Evolutionary conservation across 1,140 invertebrate genomes (phyloP), one percentile per base, ranked within the genome.

Genomic region (Drosophila triauraria): DNA sequence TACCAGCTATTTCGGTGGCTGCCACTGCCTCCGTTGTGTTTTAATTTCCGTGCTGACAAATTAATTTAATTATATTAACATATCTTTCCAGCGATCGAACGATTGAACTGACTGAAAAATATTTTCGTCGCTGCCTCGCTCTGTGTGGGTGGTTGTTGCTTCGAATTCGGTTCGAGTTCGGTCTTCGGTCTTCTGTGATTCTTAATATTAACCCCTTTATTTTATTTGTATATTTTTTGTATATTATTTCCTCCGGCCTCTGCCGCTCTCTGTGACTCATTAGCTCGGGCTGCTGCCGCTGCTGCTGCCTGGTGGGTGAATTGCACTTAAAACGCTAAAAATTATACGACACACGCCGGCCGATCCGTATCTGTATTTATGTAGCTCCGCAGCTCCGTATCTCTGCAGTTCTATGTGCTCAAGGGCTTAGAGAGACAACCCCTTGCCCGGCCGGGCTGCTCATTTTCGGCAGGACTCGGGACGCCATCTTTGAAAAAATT

Each of bases 21-120:
- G 38, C 30, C 46, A 60, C 50, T 59, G 81, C 65, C 30, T 47
- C 17, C 48, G 43, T 70, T 69, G 51, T 72, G 80, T 85, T 88
- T 88, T 88, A 88, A 88, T 88, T 88, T 88, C 85, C 85, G 85
- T 81, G 85, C 85, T 88, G 85, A 88, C 85, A 88, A 88, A 88
- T 88, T 88, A 88, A 88, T 88, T 88, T 90, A 88, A 88, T 88
- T 88, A 88, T 88, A 88, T 88, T 88, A 88, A 88, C 85, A 88
- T 88, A 88, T 88, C 85, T 90, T 61, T 65, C 54, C 68, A 68
- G 80, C 85, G 86, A 88, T 90, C 86, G 86, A 90, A 83, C 85
- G 85, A 78, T 87, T 80, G 82, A 86, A 44, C 53, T 40, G 72
- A 67, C 74, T 59, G 53, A 76, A 57, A 76, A 57, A 76, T 51